Percentiles rank a stretch among this genome's conserved stretches.
Conservation (phyloP, 2,797 vertebrate species). For the Bryconaethiops microstoma region DNA sequence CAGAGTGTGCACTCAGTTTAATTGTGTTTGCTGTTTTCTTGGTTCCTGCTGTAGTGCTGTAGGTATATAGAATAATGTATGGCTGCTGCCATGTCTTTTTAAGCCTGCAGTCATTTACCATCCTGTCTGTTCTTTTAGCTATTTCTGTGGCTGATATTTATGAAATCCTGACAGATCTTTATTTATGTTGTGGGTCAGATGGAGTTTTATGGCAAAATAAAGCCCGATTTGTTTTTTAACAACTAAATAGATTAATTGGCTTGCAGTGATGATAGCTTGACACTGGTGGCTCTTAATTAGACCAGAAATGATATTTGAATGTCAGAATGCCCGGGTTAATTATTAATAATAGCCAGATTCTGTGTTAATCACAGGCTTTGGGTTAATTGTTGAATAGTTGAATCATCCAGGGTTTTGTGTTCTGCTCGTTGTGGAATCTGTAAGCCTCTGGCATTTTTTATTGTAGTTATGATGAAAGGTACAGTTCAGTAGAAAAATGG, state of each 20-base stretch:
- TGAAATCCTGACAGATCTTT: neutral
- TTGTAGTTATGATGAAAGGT: too few species aligned
- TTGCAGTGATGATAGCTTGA: neutral
- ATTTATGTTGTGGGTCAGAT: neutral
- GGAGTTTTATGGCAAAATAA: neutral
- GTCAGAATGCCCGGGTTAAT: neutral
- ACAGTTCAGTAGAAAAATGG: too few species aligned
- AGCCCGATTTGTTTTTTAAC: neutral
- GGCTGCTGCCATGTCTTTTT: neutral
- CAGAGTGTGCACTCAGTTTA: neutral
- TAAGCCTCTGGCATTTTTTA: neutral
- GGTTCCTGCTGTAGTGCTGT: neutral
- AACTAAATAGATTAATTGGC: neutral
- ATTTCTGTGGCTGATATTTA: neutral
- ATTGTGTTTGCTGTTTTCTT: neutral
- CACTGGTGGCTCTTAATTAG: slow-evolving; percentile 1
- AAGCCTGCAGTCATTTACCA: neutral
- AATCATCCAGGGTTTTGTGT: neutral
- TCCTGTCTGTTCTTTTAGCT: neutral
- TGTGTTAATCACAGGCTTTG: neutral
- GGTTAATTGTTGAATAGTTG: neutral
- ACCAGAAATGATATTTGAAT: neutral
- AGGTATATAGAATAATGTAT: too few species aligned
- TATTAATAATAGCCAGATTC: slow-evolving; percentile 8
- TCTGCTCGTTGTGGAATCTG: neutral